Evolutionary conservation across 2,113 vertebrate genomes (phyloP).

Genomic region (Phasianus colchicus): DNA sequence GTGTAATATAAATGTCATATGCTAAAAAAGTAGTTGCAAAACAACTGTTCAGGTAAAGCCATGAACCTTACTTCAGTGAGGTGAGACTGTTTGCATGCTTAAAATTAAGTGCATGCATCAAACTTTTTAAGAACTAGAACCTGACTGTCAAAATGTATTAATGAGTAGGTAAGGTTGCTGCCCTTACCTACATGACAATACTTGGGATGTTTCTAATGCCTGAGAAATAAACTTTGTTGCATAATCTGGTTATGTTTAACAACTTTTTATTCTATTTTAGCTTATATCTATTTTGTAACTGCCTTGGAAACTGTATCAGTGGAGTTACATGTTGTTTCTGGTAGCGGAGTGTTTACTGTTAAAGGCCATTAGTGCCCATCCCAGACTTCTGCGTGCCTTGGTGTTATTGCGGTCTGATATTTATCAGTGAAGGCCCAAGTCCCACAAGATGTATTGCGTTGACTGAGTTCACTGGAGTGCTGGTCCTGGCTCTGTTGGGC

Average conservation of each 20-base stretch:
- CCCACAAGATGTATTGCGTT: background rate
- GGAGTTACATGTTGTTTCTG: background rate
- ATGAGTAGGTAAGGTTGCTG: background rate
- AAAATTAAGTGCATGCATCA: background rate
- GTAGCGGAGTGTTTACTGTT: background rate
- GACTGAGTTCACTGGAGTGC: background rate
- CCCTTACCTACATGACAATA: background rate
- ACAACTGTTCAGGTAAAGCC: background rate
- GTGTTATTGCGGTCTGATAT: background rate
- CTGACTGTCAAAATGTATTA: background rate
- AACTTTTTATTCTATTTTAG: background rate
- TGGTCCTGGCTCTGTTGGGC: background rate
- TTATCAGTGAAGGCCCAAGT: background rate
- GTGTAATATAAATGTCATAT: background rate
- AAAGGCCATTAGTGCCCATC: background rate
- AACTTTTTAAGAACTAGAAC: background rate
- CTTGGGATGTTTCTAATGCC: background rate
- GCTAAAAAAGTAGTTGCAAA: background rate
- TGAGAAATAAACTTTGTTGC: background rate
- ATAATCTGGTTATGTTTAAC: background rate
- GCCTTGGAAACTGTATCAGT: background rate
- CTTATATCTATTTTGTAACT: background rate
- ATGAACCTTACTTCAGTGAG: background rate
- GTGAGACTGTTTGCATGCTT: slow-evolving; percentile 14
- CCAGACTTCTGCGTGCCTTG: background rate